Conservation (phyloP, 2,113 vertebrate species). For the Corythornis vintsioides region DNA sequence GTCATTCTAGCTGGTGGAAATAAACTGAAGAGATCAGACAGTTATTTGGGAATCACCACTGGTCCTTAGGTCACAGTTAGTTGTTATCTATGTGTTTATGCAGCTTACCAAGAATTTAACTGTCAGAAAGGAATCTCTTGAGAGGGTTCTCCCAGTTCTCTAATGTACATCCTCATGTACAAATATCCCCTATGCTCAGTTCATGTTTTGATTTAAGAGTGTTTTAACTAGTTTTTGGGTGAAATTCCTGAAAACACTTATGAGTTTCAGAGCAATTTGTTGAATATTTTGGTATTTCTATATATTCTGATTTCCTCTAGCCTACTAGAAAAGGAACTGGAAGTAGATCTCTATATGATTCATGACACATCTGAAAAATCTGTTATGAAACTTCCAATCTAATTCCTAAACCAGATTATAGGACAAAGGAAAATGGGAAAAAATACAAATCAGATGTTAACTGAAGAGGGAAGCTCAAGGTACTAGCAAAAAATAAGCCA, state of each 20-base stretch:
- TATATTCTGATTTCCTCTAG: neutral
- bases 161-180: neutral
- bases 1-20: slow-evolving; percentile 19
- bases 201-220: neutral
- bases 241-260: neutral
- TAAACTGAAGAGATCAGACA: neutral
- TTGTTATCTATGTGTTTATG: neutral
- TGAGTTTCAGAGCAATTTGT: neutral
- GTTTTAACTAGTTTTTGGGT: neutral
- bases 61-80: neutral
- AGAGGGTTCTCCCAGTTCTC: neutral
- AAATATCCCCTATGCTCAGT: neutral
- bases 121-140: neutral
- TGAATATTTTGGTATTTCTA: neutral
- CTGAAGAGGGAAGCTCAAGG: neutral
- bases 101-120: neutral
- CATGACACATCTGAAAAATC: neutral
- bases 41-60: neutral
- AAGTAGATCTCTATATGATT: neutral
- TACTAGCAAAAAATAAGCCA: neutral
- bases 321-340: neutral
- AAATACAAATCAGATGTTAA: neutral
- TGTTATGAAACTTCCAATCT: neutral
- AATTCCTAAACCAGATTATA: neutral
- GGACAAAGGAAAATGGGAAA: neutral